phyloP scores from a whole-genome alignment of 2,113 vertebrate genomes.

The Oreochromis spilurus region DNA sequence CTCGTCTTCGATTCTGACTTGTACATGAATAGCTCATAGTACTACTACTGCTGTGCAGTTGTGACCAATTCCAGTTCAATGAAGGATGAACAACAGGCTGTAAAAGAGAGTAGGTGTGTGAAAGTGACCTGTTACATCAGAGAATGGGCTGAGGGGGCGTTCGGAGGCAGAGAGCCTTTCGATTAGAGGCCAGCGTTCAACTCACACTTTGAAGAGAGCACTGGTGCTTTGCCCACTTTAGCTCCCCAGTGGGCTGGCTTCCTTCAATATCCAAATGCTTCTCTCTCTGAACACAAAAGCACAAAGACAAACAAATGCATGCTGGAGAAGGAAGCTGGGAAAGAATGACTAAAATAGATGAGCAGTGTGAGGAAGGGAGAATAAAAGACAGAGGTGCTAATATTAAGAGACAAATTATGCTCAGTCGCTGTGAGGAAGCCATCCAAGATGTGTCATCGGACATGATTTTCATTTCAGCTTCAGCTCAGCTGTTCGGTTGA shows the following conservation, averaged over 20 bases:
- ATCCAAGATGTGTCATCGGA: background rate
- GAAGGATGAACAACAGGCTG: constrained; percentile 8
- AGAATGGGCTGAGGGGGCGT: constrained; percentile 25
- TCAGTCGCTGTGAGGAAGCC: background rate
- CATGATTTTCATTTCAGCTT: background rate
- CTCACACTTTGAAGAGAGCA: constrained; percentile 32
- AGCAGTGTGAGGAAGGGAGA: background rate
- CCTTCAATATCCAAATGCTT: background rate
- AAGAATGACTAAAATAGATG: background rate
- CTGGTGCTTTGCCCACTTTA: background rate
- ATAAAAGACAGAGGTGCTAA: background rate
- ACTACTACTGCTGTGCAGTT: background rate
- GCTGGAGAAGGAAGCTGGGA: background rate
- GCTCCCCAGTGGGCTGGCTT: background rate
- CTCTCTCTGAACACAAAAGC: background rate
- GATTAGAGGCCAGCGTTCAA: constrained; percentile 16
- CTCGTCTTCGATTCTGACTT: background rate
- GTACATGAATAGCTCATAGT: background rate
- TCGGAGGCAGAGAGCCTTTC: background rate
- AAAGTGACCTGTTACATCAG: constrained; percentile 47
- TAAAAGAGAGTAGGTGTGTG: constrained; percentile 37
- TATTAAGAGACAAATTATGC: background rate
- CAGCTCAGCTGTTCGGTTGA: background rate
- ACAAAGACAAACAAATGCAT: background rate
- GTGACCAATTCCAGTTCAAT: background rate